A percentile compares a stretch with the other conserved stretches of the same genome.
phyloP scores from a whole-genome alignment of 1,140 invertebrate species.

The Panagrolaimus sp. region DNA sequence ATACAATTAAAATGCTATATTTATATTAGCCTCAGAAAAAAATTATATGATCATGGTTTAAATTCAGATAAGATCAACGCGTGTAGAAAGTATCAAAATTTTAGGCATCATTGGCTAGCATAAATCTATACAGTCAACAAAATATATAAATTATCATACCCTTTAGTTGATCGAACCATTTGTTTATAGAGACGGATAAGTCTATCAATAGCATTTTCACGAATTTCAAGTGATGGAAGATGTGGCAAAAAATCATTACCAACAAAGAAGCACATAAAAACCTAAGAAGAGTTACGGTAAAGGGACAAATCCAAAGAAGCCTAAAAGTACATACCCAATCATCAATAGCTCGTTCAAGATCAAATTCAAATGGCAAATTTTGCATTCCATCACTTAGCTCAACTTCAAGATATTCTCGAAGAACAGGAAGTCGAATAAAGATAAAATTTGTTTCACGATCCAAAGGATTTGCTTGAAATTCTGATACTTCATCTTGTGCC shows the following conservation, averaged over 20 bases:
- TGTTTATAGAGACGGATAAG: constrained; percentile 90
- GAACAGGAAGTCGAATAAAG: constrained; percentile 73
- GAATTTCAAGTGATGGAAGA: constrained; percentile 92
- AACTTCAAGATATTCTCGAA: constrained; percentile 86
- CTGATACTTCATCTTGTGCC: constrained; percentile 43
- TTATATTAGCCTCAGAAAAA: constrained; percentile 3
- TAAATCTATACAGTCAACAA: not conserved
- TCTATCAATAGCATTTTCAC: constrained; percentile 93
- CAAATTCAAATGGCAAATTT: constrained; percentile 77
- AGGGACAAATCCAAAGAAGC: constrained; percentile 63
- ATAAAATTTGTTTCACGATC: constrained; percentile 61
- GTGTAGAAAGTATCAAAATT: constrained; percentile 17
- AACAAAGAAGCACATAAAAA: constrained; percentile 99
- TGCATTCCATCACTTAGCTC: constrained; percentile 76
- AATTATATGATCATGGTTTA: constrained; percentile 9
- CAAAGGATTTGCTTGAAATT: constrained; percentile 46
- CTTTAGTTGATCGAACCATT: constrained; percentile 72
- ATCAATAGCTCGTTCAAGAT: constrained; percentile 76
- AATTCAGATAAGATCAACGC: constrained; percentile 28
- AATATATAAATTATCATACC: constrained; percentile 25
- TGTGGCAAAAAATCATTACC: constrained; percentile 99
- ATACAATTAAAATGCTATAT: constrained; percentile 17
- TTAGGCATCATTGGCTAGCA: constrained; percentile 19
- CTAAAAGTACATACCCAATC: constrained; percentile 98
- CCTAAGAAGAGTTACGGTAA: constrained; percentile 68